These are phyloP conservation scores for Cydia splendana DNA, from an alignment of 1,140 invertebrate species.

Conservation along the genomic window DNA sequence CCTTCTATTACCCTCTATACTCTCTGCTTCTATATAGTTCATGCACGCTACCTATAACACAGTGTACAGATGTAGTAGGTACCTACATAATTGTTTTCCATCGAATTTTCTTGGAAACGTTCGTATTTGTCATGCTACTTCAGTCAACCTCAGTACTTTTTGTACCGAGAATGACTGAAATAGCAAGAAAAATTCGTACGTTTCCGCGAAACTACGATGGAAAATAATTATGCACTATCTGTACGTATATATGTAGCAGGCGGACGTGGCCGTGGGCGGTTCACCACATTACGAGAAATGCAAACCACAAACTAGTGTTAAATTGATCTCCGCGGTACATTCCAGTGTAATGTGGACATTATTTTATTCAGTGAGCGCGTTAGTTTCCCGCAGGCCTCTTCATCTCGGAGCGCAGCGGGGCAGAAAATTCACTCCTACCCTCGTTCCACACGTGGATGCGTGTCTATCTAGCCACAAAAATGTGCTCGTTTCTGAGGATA, in stretches of 20 bases:
- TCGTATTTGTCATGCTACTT: no score
- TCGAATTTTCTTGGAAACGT: no score
- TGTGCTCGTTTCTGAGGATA: neutral
- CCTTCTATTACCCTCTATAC: no score
- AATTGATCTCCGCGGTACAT: constrained; percentile 11
- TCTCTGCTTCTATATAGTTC: no score
- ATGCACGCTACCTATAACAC: no score
- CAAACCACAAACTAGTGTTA: constrained; percentile 11
- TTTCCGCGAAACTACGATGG: no score
- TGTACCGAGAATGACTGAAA: no score
- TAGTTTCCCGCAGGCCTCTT: constrained; percentile 58
- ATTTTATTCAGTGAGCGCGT: constrained; percentile 37
- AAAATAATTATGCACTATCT: no score
- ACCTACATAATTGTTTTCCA: no score
- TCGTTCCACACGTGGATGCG: constrained; percentile 59
- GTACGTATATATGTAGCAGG: neutral
- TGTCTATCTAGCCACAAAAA: constrained; percentile 34
- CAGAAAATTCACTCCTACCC: constrained; percentile 72
- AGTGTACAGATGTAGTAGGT: no score
- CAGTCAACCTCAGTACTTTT: no score
- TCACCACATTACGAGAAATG: neutral
- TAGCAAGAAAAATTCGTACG: no score
- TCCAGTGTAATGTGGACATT: constrained; percentile 17
- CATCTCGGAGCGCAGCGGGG: constrained; percentile 63
- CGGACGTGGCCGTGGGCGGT: neutral